Conservation (phyloP, 2,113 vertebrate species). For the Caranx melampygus region DNA sequence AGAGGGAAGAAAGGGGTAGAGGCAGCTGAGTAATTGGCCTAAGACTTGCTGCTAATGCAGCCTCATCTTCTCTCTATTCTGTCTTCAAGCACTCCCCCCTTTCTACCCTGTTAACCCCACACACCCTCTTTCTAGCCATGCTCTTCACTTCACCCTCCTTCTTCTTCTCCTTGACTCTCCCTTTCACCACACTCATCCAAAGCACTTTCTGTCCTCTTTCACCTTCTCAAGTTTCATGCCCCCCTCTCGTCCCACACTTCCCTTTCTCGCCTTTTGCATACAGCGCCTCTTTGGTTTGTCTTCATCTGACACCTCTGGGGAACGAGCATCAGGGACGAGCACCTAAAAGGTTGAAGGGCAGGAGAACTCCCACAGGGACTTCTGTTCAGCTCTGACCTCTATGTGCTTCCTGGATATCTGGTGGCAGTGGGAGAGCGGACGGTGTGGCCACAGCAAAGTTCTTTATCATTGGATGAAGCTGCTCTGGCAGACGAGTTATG, state of each 20-base stretch:
- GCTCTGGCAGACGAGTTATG: not conserved
- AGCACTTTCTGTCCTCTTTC: slow-evolving; percentile 73
- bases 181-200: slow-evolving; percentile 54
- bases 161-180: slow-evolving; percentile 50
- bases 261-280: slow-evolving; percentile 65
- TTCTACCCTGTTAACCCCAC: slow-evolving; percentile 42
- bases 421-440: not conserved
- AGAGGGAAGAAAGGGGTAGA: slow-evolving; percentile 41
- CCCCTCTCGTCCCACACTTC: slow-evolving; percentile 48
- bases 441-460: slow-evolving; percentile 9
- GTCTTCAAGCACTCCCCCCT: slow-evolving; percentile 50
- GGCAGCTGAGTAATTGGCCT: slow-evolving; percentile 77
- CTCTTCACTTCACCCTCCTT: slow-evolving; percentile 14
- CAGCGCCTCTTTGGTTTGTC: slow-evolving; percentile 56
- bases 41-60: slow-evolving; percentile 71
- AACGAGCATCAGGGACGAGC: slow-evolving; percentile 71
- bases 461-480: slow-evolving; percentile 27
- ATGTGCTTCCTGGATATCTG: slow-evolving; percentile 47
- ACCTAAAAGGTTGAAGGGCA: slow-evolving; percentile 74
- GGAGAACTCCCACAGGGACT: slow-evolving; percentile 63
- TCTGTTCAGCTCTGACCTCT: slow-evolving; percentile 68
- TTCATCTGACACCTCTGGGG: slow-evolving; percentile 70
- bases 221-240: slow-evolving; percentile 74
- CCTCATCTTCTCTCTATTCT: slow-evolving; percentile 67
- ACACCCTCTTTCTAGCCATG: slow-evolving; percentile 26